Base-by-base conservation (phyloP, 64 coral and sea anemone genomes). In the Hydrozoanthus tunicans region DNA sequence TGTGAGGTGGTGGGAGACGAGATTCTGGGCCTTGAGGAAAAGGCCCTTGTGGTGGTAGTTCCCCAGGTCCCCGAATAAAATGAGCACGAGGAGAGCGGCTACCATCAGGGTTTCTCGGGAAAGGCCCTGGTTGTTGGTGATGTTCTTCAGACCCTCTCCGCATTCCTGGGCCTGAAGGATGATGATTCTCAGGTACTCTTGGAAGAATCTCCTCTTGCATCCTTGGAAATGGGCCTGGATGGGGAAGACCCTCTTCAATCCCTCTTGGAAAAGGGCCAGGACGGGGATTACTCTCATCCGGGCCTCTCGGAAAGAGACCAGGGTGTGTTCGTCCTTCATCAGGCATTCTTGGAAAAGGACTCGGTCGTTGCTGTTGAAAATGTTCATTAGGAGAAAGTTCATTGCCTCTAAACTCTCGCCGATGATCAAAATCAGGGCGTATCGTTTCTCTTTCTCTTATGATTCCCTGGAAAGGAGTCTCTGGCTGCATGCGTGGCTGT, bases 381-480 rank as follows among this genome's bases (percentile, higher is more conserved):
- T 59, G 83, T 86, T 86, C 83, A 58, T 65, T 52, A 32, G 67
- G 67, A 10, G 23, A 23, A 72, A 55, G 83, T 26, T 86, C 65
- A 73, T 73, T 68, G 27, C 66, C 57, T 3, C 84, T 59, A 88
- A 88, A 88, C 5, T 88, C 83, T 23, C 69, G 53, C 24, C 83
- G 66, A 73, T 10, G 83, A 58, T 88, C 84, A 73, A 75, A 88
- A 27, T 88, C 70, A 60, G 84, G 84, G 25, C 7, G 84, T 0
- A 88, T 59, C 6, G 58, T 74, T 74, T 88, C 69, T 74, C 84
- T 88, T 59, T 88, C 69, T 56, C 69, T 88, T 25, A 74, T 61
- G 23, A 75, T 25, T 59, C 56, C 68, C 14, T 56, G 84, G 25
- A 88, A 88, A 3, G 84, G 9, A 59, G 68, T 69, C 9, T 88